phyloP scores from a whole-genome alignment of 2,888 invertebrate genomes.

The Xanthia icteritia region DNA sequence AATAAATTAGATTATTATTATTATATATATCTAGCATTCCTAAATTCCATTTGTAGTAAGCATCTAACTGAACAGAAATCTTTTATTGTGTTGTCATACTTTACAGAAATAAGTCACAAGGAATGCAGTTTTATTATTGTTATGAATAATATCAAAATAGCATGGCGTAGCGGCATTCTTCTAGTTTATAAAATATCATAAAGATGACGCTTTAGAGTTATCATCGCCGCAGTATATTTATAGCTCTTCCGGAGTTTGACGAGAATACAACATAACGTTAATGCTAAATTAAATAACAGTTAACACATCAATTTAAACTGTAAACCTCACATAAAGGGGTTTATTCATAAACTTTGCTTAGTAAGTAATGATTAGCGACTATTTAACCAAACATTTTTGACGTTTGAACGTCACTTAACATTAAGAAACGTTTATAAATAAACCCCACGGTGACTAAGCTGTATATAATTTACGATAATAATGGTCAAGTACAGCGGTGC shows the following conservation, averaged over 20 bases:
- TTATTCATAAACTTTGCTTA: too few relatives aligned
- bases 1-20: too few relatives aligned
- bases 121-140: conserved; percentile 32
- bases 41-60: background rate
- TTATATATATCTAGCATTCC: background rate
- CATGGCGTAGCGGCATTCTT: conserved; percentile 15
- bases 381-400: too few relatives aligned
- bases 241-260: conserved; percentile 5
- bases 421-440: too few relatives aligned
- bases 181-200: conserved; percentile 33
- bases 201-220: conserved; percentile 19
- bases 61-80: too few relatives aligned
- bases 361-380: too few relatives aligned
- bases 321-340: background rate
- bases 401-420: too few relatives aligned
- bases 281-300: background rate
- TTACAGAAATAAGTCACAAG: conserved; percentile 17
- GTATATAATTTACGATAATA: background rate
- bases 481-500: background rate
- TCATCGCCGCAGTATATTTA: conserved; percentile 3
- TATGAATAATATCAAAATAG: conserved; percentile 35
- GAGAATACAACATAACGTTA: background rate
- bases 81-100: background rate
- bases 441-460: too few relatives aligned
- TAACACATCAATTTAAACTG: background rate